Percentiles rank a stretch among this genome's conserved stretches.
These are phyloP conservation scores for Drosophila rhopaloa DNA, from an alignment of 1,140 invertebrate genomes.

Conservation along the genomic window DNA sequence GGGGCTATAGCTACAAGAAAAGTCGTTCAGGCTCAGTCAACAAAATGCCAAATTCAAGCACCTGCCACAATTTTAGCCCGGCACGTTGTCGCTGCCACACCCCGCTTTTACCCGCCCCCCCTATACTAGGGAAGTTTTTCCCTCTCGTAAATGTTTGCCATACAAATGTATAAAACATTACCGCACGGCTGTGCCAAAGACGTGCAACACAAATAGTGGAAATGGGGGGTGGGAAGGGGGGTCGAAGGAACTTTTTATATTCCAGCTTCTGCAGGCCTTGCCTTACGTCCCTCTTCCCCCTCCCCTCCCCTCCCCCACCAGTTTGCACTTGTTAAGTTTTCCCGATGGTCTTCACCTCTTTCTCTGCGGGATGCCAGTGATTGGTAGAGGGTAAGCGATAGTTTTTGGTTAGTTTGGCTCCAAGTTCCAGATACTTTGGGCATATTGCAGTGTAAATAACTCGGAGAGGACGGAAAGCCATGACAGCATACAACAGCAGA, in stretches of 20 bases:
- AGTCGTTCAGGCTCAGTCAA: slow-evolving; percentile 77
- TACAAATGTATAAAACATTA: slow-evolving; percentile 71
- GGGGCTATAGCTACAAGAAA: slow-evolving; percentile 52
- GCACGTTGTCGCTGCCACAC: slow-evolving; percentile 61
- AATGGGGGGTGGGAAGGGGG: too few relatives aligned
- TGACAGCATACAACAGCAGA: too few relatives aligned
- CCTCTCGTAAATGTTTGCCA: slow-evolving; percentile 58
- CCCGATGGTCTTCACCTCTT: slow-evolving; percentile 1
- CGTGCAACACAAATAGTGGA: slow-evolving; percentile 56
- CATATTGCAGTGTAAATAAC: neutral
- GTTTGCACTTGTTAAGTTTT: slow-evolving; percentile 39
- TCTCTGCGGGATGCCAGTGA: slow-evolving; percentile 1
- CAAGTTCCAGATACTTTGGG: slow-evolving; percentile 9
- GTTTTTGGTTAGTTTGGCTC: slow-evolving; percentile 19
- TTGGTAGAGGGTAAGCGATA: slow-evolving; percentile 21
- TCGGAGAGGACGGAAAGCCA: too few relatives aligned
- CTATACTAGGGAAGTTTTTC: slow-evolving; percentile 26
- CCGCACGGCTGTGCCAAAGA: slow-evolving; percentile 60
- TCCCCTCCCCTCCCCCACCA: too few relatives aligned
- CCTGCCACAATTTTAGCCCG: slow-evolving; percentile 75
- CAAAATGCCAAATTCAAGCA: slow-evolving; percentile 80
- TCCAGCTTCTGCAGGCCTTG: slow-evolving; percentile 8
- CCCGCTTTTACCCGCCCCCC: neutral
- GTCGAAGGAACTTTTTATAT: slow-evolving; percentile 26
- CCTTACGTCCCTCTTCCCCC: neutral